phyloP scores from a whole-genome alignment of 2,113 vertebrate genomes.

The Oophaga pumilio region DNA sequence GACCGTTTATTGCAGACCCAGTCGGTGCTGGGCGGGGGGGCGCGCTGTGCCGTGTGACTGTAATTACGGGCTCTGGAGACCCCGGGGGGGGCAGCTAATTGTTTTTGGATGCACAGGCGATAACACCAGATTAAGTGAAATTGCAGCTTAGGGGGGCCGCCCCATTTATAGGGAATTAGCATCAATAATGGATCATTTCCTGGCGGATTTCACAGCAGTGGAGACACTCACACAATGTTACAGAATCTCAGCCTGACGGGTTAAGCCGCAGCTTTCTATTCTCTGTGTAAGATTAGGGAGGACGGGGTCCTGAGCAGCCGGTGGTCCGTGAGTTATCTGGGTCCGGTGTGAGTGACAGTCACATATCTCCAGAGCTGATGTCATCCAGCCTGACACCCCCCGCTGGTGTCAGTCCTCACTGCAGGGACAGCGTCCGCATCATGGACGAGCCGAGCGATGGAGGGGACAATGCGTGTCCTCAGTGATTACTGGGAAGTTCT shows the following conservation, averaged over 20 bases:
- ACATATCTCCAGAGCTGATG: background rate
- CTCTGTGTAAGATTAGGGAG: background rate
- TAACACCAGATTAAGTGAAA: constrained; percentile 27
- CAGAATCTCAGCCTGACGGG: background rate
- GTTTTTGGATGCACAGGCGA: background rate
- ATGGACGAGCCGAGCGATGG: no score
- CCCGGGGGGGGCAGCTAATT: background rate
- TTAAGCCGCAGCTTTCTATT: background rate
- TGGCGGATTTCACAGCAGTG: constrained; percentile 18
- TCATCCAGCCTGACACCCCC: background rate
- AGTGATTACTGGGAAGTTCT: no score
- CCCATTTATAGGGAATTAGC: constrained; percentile 42
- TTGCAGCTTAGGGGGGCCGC: constrained; percentile 9
- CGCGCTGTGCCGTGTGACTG: background rate
- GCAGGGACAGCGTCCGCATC: background rate
- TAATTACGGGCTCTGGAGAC: background rate
- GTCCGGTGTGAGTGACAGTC: background rate
- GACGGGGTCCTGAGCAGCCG: background rate
- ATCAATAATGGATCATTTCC: constrained; percentile 42
- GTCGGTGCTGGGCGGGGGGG: background rate
- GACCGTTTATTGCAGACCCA: background rate
- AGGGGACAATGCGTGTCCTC: no score
- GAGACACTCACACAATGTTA: constrained; percentile 10
- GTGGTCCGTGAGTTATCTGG: background rate
- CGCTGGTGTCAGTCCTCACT: background rate